Evolutionary conservation across 2,113 vertebrate genomes (phyloP), one percentile per base, ranked within the genome.

Genomic region (Myotis lucifugus): DNA sequence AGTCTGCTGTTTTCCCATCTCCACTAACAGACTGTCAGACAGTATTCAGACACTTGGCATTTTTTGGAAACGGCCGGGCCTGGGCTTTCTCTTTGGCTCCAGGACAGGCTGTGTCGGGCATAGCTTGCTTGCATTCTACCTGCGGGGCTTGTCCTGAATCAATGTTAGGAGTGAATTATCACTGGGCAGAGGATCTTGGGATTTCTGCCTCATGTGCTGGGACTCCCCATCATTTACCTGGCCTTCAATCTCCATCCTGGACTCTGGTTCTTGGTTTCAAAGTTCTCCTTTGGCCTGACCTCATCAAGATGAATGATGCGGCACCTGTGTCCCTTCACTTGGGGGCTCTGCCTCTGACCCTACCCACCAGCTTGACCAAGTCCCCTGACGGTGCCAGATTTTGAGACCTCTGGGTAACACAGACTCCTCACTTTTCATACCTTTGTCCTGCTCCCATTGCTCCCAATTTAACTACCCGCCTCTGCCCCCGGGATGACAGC

Each of bases 21-120:
- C 79, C 27, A 86, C 37, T 46, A 78, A 77, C 29, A 82, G 82
- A 61, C 21, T 25, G 23, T 56, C 91, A 77, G 67, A 85, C 21
- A n/a, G 37, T 32, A 27, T 66, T 46, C 40, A 48, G 69, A 89
- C 11, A 59, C 17, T 70, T 76, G 86, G 56, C 21, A 12, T 70
- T 72, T 93, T 23, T 61, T 32, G n/a, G 82, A 37, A 81, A 90
- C 1, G 2, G 12, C 27, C 56, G 83, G 54, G 59, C 25, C 83
- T 95, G 76, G 81, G 12, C 94, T 95, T 95, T 93, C 87, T 96
- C 86, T 88, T 74, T 94, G 84, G 73, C 91, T 73, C 48, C 64
- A 32, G 74, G 46, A 32, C 29, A 77, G 67, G 27, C 73, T 48
- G 37, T 86, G 27, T 85, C 40, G 19, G 59, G 19, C 13, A 37